Evolutionary conservation across 1,140 invertebrate genomes (phyloP), one percentile per base, ranked within the genome.

Genomic region (Apocrypta bakeri): DNA sequence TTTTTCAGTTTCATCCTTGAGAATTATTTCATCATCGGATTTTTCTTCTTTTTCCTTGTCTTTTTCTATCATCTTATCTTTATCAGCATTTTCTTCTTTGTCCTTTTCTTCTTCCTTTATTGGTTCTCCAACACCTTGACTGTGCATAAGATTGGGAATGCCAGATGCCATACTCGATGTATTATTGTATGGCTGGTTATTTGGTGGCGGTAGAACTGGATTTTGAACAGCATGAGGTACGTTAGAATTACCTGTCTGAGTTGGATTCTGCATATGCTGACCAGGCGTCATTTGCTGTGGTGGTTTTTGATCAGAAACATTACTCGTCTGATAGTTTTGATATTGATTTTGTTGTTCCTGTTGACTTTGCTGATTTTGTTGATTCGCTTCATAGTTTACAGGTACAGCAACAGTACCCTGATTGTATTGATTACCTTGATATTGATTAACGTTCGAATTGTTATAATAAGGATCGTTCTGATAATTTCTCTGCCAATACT

Each of bases 11-110:
- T 91, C 90, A 40, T 93, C 92, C 79, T 92, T 90, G 6, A 86
- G 84, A 21, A 89, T 79, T 25, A 88, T 84, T 75, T 92, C 92
- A 21, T 91, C 90, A 24, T 91, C 90, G 0, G 89, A 90, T 78
- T 92, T 92, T 7, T 91, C 89, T 33, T 93, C 92, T 69, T 94
- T 94, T 74, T 95, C 94, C 81, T 94, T 93, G 72, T 94, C 93
- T 88, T 80, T 87, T 17, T 94, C 93, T 88, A 85, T 86, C 85
- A 31, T 87, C 86, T 87, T 93, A 86, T 87, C 93, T 86, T 90
- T 89, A 6, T 91, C 89, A 3, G 27, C 25, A 25, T 86, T 86
- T 14, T 87, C 87, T 6, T 90, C 90, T 64, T 89, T 90, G 0
- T 61, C 81, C 37, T 84, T 68, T 31, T 90, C 88, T 66, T 27